Percentiles rank a stretch among this genome's conserved stretches.
Conservation (phyloP, 2,888 invertebrate species). For the Apotomis betuletana region DNA sequence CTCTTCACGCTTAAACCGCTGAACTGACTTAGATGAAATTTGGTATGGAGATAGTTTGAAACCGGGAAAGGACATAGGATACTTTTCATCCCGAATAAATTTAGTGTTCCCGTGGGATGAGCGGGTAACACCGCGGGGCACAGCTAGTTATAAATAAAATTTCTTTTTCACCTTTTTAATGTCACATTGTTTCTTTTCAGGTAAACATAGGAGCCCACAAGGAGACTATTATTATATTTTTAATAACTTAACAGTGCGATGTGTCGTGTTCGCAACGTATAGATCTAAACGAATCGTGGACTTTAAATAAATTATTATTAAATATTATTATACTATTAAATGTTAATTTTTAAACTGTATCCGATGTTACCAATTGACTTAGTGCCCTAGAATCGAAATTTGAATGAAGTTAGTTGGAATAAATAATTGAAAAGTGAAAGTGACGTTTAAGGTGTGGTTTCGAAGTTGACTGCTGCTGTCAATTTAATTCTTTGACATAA, state of each 20-base stretch:
- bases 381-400: slow-evolving; percentile 27
- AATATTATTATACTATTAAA: slow-evolving; percentile 41
- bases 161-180: neutral
- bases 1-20: too few species aligned
- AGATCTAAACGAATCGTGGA: slow-evolving; percentile 44
- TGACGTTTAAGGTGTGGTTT: neutral
- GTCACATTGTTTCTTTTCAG: neutral
- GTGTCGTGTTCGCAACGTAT: slow-evolving; percentile 35
- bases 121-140: too few species aligned
- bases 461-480: neutral
- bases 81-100: too few species aligned
- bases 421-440: neutral
- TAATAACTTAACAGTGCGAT: slow-evolving; percentile 37
- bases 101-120: too few species aligned
- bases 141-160: too few species aligned
- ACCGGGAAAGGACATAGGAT: too few species aligned
- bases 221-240: slow-evolving; percentile 42
- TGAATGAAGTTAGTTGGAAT: slow-evolving; percentile 15
- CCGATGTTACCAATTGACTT: slow-evolving; percentile 38
- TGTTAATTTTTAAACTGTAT: slow-evolving; percentile 39
- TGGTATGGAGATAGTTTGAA: too few species aligned
- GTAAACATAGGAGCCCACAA: slow-evolving; percentile 32
- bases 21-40: too few species aligned
- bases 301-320: slow-evolving; percentile 42
- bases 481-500: too few species aligned